Conservation (phyloP, 2,888 invertebrate species). For the Tachina lurida region DNA sequence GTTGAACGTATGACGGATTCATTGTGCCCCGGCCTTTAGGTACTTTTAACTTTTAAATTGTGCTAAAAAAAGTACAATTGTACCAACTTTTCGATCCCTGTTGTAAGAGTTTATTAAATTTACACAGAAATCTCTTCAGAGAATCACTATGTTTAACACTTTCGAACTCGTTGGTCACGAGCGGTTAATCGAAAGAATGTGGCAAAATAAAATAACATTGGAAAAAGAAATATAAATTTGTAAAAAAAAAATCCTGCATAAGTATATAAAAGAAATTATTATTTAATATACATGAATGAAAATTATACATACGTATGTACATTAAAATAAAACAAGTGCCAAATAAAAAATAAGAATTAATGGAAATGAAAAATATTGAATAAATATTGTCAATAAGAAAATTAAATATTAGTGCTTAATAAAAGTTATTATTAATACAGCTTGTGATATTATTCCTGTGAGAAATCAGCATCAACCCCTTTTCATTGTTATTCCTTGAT, state of each 20-base stretch:
- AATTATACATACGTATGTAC: background rate
- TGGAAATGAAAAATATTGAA: background rate
- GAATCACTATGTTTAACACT: conserved; percentile 55
- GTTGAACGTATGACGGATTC: too few species aligned
- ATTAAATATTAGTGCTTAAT: background rate
- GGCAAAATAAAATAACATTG: background rate
- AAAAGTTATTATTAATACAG: conserved; percentile 7
- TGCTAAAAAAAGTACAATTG: too few species aligned
- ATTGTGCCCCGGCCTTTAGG: too few species aligned
- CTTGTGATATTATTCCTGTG: conserved; percentile 42
- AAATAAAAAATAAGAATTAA: conserved; percentile 28
- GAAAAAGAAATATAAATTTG: conserved; percentile 1
- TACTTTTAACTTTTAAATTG: too few species aligned
- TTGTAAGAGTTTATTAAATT: conserved; percentile 49
- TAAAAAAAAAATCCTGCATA: background rate
- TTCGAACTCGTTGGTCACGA: conserved; percentile 48
- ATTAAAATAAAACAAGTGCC: conserved; percentile 39
- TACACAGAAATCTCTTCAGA: conserved; percentile 44
- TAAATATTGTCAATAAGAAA: background rate
- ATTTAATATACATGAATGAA: too few species aligned
- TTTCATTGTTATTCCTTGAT: background rate
- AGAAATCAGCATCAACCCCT: background rate
- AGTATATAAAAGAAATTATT: background rate
- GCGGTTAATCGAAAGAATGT: conserved; percentile 13
- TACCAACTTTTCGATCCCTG: too few species aligned